Evolutionary conservation across 2,797 vertebrate species (phyloP).

Genomic region (Pteronotus mesoamericanus): DNA sequence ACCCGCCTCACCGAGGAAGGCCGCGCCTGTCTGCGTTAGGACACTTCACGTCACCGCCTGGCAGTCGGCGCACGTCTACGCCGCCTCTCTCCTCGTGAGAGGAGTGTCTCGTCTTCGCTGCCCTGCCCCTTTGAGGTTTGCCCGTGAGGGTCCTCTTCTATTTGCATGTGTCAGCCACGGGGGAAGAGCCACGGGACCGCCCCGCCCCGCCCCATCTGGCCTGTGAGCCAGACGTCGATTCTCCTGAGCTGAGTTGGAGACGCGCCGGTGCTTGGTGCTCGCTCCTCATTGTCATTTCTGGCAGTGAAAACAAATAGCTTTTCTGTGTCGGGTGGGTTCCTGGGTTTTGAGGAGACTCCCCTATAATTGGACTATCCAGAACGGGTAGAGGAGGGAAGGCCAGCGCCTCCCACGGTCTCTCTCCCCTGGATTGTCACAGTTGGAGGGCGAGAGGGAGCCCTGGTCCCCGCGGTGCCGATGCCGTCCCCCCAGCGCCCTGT

Average conservation of each 20-base stretch:
- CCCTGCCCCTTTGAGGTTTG: conserved; percentile 39
- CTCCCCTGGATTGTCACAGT: conserved; percentile 32
- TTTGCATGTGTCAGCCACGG: conserved; percentile 68
- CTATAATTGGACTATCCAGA: conserved; percentile 47
- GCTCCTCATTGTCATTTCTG: conserved; percentile 73
- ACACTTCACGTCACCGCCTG: conserved; percentile 76
- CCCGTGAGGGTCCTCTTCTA: conserved; percentile 48
- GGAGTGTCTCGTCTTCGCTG: neutral
- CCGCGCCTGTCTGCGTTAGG: conserved; percentile 82
- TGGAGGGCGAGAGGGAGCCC: conserved; percentile 13
- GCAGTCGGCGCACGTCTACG: conserved; percentile 72
- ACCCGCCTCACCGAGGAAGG: conserved; percentile 84
- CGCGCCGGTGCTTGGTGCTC: conserved; percentile 46
- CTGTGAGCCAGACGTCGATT: conserved; percentile 69
- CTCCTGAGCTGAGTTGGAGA: conserved; percentile 54
- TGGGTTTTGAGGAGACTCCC: conserved; percentile 50
- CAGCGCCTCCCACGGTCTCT: conserved; percentile 20
- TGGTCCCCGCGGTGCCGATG: conserved; percentile 40
- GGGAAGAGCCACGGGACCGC: conserved; percentile 58
- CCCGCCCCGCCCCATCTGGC: conserved; percentile 22
- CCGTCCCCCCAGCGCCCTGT: neutral
- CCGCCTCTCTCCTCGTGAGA: conserved; percentile 40
- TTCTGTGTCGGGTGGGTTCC: conserved; percentile 7
- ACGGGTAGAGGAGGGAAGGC: conserved; percentile 7
- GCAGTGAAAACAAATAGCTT: conserved; percentile 66